phyloP scores from a whole-genome alignment of 2,113 vertebrate genomes.

The Prionailurus viverrinus region DNA sequence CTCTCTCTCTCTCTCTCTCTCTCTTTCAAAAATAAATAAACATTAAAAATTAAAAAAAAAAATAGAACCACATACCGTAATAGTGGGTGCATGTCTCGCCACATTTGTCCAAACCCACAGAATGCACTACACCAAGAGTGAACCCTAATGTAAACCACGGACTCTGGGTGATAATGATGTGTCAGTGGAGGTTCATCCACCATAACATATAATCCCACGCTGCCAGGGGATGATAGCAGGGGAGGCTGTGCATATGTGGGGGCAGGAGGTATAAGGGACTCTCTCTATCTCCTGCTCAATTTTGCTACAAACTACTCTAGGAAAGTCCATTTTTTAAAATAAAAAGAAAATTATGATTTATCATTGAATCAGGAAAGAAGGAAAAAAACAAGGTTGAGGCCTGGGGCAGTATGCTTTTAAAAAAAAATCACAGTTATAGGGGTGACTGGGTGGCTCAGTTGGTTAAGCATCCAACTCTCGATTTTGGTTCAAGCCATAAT shows the following conservation, averaged over 20 bases:
- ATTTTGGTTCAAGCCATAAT: too few relatives aligned
- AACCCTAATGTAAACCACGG: not conserved
- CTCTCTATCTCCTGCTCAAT: not conserved
- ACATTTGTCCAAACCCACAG: not conserved
- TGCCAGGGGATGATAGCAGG: too few relatives aligned
- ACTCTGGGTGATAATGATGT: too few relatives aligned
- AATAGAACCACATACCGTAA: not conserved
- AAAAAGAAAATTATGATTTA: not conserved
- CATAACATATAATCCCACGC: fast-evolving
- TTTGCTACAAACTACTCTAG: not conserved
- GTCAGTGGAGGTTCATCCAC: not conserved
- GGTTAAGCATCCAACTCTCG: too few relatives aligned
- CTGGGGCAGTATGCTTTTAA: not conserved
- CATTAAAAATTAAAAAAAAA: not conserved
- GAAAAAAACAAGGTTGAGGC: not conserved
- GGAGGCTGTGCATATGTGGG: not conserved
- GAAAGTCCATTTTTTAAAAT: not conserved
- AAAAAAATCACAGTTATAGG: not conserved
- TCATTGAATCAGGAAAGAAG: not conserved
- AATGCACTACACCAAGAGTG: not conserved
- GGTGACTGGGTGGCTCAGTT: too few relatives aligned
- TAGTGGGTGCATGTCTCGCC: fast-evolving
- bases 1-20: not conserved
- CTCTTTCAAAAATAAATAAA: not conserved
- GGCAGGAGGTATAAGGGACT: not conserved